Evolutionary conservation across 2,113 vertebrate genomes (phyloP).

Genomic region (Ictidomys tridecemlineatus): DNA sequence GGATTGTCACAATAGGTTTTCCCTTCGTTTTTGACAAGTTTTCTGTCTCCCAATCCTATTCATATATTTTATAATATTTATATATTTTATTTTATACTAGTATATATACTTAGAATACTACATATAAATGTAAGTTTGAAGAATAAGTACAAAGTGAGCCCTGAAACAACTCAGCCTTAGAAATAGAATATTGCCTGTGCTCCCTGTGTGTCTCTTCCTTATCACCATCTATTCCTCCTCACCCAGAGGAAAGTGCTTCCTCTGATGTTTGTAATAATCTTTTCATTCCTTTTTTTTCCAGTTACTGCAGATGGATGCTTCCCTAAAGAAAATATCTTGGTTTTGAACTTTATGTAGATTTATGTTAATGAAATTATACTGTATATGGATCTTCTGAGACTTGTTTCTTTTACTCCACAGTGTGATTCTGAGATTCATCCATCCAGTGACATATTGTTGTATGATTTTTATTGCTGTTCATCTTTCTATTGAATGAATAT

Average conservation of each 20-base stretch:
- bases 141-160: neutral
- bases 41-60: neutral
- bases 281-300: slow-evolving; percentile 21
- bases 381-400: slow-evolving; percentile 31
- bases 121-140: neutral
- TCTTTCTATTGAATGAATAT: neutral
- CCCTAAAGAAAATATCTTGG: slow-evolving; percentile 41
- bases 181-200: neutral
- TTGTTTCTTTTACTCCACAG: neutral
- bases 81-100: slow-evolving; percentile 24
- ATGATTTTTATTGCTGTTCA: neutral
- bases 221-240: neutral
- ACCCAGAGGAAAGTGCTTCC: neutral
- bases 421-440: slow-evolving; percentile 30
- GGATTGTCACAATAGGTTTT: neutral
- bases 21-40: neutral
- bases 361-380: slow-evolving; percentile 57
- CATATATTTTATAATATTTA: neutral
- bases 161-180: neutral
- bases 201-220: neutral
- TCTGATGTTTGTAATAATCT: slow-evolving; percentile 25
- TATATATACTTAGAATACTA: neutral
- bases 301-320: slow-evolving; percentile 12
- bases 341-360: slow-evolving; percentile 54
- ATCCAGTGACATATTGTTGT: neutral